These are phyloP conservation scores for Tokudaia tokunoshimensis DNA, from an alignment of 2,797 vertebrate genomes.

Conservation along the genomic window DNA sequence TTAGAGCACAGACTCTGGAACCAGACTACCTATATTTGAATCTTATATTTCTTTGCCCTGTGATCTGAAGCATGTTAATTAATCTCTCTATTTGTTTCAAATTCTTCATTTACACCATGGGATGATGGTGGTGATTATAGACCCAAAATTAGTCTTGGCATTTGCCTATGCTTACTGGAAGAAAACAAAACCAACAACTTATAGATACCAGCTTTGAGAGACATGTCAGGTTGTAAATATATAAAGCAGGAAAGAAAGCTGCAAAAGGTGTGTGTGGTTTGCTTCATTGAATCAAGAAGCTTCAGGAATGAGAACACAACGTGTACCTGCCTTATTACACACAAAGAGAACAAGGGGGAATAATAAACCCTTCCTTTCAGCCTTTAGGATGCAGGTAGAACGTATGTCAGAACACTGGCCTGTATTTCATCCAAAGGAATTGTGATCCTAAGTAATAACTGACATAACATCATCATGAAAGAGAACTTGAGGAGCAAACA, in stretches of 20 bases:
- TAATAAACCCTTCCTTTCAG: not conserved
- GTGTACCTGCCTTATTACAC: not conserved
- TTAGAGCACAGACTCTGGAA: not conserved
- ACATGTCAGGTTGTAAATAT: not conserved
- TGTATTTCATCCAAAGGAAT: not conserved
- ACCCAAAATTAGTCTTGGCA: not conserved
- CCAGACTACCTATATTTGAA: not conserved
- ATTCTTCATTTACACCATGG: not conserved
- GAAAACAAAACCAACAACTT: not conserved
- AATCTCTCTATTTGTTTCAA: constrained; percentile 20
- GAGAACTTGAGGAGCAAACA: not conserved
- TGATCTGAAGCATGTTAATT: not conserved
- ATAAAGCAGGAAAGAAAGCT: not conserved
- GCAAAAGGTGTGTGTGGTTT: not conserved
- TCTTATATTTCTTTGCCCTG: not conserved
- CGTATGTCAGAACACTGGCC: constrained; percentile 20
- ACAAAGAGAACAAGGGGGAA: not conserved
- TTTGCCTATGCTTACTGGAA: not conserved
- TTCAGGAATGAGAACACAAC: not conserved
- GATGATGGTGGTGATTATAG: not conserved
- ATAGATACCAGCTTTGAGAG: not conserved
- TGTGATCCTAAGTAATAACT: constrained; percentile 3
- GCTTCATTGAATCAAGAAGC: not conserved
- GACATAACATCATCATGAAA: constrained; percentile 6
- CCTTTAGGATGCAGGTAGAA: not conserved